Conservation (phyloP, 2,797 vertebrate species). For the Ciconia nigra region DNA sequence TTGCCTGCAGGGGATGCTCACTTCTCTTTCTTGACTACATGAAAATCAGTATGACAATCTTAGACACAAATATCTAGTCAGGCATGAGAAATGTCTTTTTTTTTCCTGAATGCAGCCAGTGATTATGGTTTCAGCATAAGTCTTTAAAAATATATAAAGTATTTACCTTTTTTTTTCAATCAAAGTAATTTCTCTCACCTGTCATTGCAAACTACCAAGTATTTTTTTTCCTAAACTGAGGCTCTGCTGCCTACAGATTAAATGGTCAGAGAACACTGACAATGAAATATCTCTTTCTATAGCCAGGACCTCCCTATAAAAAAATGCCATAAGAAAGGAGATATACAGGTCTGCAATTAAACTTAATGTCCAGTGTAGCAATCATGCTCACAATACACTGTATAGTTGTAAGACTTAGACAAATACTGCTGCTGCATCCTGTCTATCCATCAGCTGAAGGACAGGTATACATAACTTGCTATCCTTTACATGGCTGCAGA, state of each 20-base stretch:
- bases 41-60: not conserved
- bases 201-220: not conserved
- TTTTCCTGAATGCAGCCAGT: not conserved
- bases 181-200: not conserved
- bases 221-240: not conserved
- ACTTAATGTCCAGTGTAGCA: not conserved
- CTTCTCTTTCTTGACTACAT: not conserved
- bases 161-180: not conserved
- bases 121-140: not conserved
- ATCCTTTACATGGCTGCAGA: not conserved
- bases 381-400: not conserved
- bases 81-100: not conserved
- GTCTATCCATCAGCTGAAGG: not conserved
- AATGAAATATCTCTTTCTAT: not conserved
- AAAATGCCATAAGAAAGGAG: not conserved
- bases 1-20: not conserved
- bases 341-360: not conserved
- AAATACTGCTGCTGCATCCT: not conserved
- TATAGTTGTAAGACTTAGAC: not conserved
- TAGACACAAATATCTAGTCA: not conserved
- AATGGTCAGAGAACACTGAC: not conserved
- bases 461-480: rapidly evolving
- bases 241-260: not conserved
- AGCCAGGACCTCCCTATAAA: not conserved
- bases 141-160: not conserved